Evolutionary conservation across 1,140 invertebrate species (phyloP).

Genomic region (Hesperophylax magnus): DNA sequence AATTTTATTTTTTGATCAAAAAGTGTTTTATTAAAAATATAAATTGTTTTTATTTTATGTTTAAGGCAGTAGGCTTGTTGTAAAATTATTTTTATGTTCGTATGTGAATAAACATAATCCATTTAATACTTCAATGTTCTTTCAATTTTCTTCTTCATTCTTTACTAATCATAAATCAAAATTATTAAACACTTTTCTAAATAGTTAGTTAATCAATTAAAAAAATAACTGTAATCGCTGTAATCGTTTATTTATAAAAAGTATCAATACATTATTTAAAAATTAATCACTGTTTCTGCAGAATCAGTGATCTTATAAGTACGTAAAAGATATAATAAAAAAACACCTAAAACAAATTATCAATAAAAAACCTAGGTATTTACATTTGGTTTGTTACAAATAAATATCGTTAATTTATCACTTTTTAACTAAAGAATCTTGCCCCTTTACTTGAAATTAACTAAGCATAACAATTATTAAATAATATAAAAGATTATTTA

Average conservation of each 20-base stretch:
- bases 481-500: neutral
- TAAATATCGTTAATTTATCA: slow-evolving; percentile 43
- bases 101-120: no score
- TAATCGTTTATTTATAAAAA: slow-evolving; percentile 48
- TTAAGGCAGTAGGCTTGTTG: no score
- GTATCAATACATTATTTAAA: slow-evolving; percentile 14
- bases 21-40: no score
- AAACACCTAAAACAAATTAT: slow-evolving; percentile 14
- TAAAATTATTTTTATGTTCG: no score
- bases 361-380: slow-evolving; percentile 9
- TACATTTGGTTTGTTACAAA: slow-evolving; percentile 56
- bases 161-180: no score
- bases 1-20: no score
- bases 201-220: neutral
- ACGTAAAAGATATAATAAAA: neutral
- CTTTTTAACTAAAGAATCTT: slow-evolving; percentile 15
- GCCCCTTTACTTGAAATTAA: no score
- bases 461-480: no score
- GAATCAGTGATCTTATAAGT: neutral
- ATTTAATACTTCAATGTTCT: no score
- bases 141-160: no score
- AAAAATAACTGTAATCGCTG: slow-evolving; percentile 27
- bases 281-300: neutral
- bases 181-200: no score
- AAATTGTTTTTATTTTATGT: no score